Base-by-base conservation (phyloP, 2,888 invertebrate species). In the Keiferia lycopersicella region DNA sequence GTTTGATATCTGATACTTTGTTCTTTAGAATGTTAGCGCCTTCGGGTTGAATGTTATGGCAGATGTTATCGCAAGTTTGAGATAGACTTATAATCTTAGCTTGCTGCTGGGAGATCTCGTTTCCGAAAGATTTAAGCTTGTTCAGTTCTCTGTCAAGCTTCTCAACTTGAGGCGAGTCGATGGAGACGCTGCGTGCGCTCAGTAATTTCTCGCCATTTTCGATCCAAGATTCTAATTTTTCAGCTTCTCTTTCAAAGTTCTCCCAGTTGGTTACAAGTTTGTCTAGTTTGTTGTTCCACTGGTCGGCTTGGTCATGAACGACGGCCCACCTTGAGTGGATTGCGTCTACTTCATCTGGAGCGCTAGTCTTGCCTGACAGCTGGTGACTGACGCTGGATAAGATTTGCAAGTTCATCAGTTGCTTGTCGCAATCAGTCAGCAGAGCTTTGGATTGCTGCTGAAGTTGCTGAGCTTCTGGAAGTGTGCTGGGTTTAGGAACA, bases 101-200 rank as follows among this genome's bases (percentile, higher is more conserved):
- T 84, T 97, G 96, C 73, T 97, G 96, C 77, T 96, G 96, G 0
- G 96, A 95, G 69, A 98, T 95, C 79, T 97, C 96, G 75, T 96
- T 96, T 69, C 96, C 96, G 68, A 96, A 95, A 0, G 95, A 95
- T 81, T 97, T 97, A 0, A 97, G 83, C 78, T 94, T 94, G 48
- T 94, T 94, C 53, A 97, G 83, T 82, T 96, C 95, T 67, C 95
- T 93, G 77, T 97, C 96, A 26, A 97, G 85, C 75, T 96, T 95
- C 65, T 94, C 95, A 1, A 95, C 92, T 77, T 96, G 94, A 0
- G 96, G 95, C 0, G 95, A 94, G 69, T 94, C 94, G 0, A 95
- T 81, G 41, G 94, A 93, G 10, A 93, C 79, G 2, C 93, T 92
- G 66, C 94, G 93, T 66, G 93, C 92, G 14, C 92, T 87, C 8